A percentile compares a stretch with the other conserved stretches of the same genome.
These are phyloP conservation scores for Battus philenor DNA, from an alignment of 1,140 invertebrate species.

Conservation along the genomic window DNA sequence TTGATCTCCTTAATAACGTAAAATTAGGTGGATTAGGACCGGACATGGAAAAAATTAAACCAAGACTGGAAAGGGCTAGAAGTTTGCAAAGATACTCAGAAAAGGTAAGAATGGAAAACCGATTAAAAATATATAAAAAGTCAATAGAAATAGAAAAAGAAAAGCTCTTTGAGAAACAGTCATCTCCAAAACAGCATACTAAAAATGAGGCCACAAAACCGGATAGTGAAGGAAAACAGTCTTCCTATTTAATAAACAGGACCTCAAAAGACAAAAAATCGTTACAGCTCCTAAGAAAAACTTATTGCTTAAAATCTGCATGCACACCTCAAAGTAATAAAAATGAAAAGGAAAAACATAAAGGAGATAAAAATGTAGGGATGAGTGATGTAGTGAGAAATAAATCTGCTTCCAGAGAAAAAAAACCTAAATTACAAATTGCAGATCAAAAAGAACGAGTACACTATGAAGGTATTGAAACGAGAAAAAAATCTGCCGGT, in stretches of 20 bases:
- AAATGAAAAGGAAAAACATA: conserved; percentile 18
- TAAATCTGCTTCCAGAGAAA: conserved; percentile 8
- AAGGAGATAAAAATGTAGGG: conserved; percentile 16
- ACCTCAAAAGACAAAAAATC: conserved; percentile 27
- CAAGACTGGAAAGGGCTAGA: conserved; percentile 60
- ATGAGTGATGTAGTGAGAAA: conserved; percentile 1
- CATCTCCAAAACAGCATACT: conserved; percentile 20
- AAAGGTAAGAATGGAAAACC: conserved; percentile 64
- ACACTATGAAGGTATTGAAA: conserved; percentile 1
- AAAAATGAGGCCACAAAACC: conserved; percentile 18
- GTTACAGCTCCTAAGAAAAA: conserved; percentile 23
- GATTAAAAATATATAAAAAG: conserved; percentile 60
- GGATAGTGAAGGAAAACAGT: conserved; percentile 24
- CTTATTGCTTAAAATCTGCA: conserved; percentile 31
- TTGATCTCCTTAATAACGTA: conserved; percentile 39
- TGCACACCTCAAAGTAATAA: conserved; percentile 23
- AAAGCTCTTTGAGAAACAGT: conserved; percentile 33
- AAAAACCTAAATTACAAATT: neutral
- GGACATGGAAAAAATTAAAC: conserved; percentile 60
- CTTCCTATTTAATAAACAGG: conserved; percentile 55
- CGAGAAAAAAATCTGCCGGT: conserved; percentile 24
- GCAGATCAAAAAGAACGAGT: conserved; percentile 6
- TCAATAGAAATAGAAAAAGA: conserved; percentile 38
- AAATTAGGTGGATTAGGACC: conserved; percentile 63
- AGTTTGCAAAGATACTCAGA: conserved; percentile 68